A percentile compares a stretch with the other conserved stretches of the same genome.
Evolutionary conservation across 2,888 invertebrate species (phyloP).

Genomic region (Resseliella maxima): DNA sequence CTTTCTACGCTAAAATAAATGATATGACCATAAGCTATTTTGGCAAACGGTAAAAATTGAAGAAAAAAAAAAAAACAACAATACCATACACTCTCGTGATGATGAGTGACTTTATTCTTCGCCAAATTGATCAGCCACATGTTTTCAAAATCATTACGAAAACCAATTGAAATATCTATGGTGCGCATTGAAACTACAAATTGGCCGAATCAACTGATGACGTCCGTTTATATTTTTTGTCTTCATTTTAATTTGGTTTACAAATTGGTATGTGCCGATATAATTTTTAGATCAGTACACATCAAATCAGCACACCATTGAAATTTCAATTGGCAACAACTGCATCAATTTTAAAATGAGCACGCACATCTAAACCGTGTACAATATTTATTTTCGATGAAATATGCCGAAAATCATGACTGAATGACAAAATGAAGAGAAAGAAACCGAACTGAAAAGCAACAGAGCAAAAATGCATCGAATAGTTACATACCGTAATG

Average conservation of each 20-base stretch:
- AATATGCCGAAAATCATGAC: not conserved
- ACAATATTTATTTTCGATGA: not conserved
- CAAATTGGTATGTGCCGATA: not conserved
- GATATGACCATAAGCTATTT: not conserved
- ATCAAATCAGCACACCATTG: not conserved
- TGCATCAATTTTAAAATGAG: conserved; percentile 13
- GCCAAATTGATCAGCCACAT: too few species aligned
- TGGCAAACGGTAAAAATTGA: not conserved
- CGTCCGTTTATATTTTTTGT: too few species aligned
- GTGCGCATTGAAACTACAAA: too few species aligned
- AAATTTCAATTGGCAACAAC: not conserved
- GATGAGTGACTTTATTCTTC: too few species aligned
- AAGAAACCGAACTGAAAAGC: not conserved
- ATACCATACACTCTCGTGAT: too few species aligned
- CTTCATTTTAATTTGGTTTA: too few species aligned
- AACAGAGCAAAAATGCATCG: not conserved
- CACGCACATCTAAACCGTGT: not conserved
- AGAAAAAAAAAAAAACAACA: too few species aligned
- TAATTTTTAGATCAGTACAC: not conserved
- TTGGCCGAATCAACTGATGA: too few species aligned
- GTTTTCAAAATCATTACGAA: too few species aligned
- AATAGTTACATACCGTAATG: too few species aligned
- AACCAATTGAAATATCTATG: too few species aligned
- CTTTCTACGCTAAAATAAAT: not conserved
- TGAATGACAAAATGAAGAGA: not conserved